Evolutionary conservation across 1,140 invertebrate species (phyloP).

Genomic region (Streblospio benedicti): DNA sequence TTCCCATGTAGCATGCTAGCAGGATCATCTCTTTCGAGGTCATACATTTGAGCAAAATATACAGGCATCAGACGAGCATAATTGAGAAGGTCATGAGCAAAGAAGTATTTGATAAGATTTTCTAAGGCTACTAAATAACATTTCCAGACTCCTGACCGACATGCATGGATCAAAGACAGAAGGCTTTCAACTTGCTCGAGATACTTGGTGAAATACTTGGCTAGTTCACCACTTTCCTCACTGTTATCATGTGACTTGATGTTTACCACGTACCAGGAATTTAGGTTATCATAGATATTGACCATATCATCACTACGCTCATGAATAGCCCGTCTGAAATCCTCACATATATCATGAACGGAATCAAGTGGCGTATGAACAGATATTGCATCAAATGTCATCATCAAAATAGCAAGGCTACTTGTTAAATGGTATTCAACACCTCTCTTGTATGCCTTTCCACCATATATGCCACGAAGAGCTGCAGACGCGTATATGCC

Average conservation of each 20-base stretch:
- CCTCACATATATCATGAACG: no score
- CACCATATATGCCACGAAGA: neutral
- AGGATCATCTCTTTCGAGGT: neutral
- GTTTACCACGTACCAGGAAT: no score
- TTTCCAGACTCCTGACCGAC: neutral
- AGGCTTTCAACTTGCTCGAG: conserved; percentile 1
- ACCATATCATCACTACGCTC: no score
- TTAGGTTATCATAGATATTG: no score
- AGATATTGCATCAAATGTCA: no score
- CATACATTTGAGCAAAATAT: neutral
- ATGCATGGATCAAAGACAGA: neutral
- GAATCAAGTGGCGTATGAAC: no score
- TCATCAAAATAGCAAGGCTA: neutral
- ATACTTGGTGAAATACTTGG: neutral
- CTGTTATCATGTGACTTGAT: no score
- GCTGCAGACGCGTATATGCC: conserved; percentile 4
- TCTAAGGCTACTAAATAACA: neutral
- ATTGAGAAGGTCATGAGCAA: neutral
- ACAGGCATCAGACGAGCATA: conserved; percentile 4
- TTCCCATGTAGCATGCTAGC: neutral
- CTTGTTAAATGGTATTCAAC: conserved; percentile 2
- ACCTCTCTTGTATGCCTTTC: neutral
- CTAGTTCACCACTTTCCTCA: neutral
- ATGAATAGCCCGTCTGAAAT: no score
- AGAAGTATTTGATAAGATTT: neutral